Base-by-base conservation (phyloP, 1,140 invertebrate species). In the Pissodes strobi region DNA sequence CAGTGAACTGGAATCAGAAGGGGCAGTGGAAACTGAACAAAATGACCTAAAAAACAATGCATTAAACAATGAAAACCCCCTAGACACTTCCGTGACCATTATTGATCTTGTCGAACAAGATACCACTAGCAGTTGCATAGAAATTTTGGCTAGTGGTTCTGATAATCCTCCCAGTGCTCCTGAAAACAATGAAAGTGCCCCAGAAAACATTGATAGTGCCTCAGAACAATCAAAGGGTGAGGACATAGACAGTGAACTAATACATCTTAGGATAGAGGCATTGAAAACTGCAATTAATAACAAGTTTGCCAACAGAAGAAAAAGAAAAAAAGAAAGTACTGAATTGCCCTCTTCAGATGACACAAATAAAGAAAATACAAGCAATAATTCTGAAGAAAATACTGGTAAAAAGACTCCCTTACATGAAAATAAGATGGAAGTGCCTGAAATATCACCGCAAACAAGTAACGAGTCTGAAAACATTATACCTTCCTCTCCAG, bases 271-370 rank as follows among this genome's bases (percentile, higher is more conserved):
- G 38, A 41, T 77, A 13, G 75, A 73, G 51, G 77, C 77, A 9
- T 63, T 78, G 37, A 70, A 74, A 60, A 76, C 77, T 4, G 74
- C 76, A 6, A 60, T 78, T 27, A 45, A 75, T 2, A 76, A 76
- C 64, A 78, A 78, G 59, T 72, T 66, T 61, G 38, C 65, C 22
- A 57, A 74, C 38, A 61, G 74, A 37, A 73, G 70, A 64, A 71
- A 66, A 48, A 64, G 64, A 52, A 72, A 71, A 43, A 65, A 66
- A 57, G 52, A 67, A n/a, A 51, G 8, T 18, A n/a, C n/a, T n/a
- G n/a, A n/a, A n/a, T n/a, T n/a, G n/a, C n/a, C 18, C 15, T 45
- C 41, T 2, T 56, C 39, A 18, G 38, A 53, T 43, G 64, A 68
- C 17, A 68, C 34, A 19, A 72, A 72, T 41, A 74, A 72, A 52